These are phyloP conservation scores for Chironomus riparius DNA, from an alignment of 2,888 invertebrate genomes.

Conservation along the genomic window DNA sequence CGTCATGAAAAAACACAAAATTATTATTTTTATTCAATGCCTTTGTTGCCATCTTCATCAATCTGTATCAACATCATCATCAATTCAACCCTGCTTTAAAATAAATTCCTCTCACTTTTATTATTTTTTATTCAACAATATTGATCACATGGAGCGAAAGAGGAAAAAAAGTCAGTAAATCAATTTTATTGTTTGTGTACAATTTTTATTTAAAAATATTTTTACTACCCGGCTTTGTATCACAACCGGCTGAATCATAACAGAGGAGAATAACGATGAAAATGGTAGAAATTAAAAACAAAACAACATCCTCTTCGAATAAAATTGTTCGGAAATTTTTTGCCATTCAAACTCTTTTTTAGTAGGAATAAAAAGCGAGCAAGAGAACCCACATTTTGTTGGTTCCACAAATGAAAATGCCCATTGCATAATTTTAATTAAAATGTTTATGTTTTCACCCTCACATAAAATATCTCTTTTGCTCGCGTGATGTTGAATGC, in stretches of 20 bases:
- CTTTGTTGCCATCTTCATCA: neutral
- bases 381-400: neutral
- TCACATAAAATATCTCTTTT: neutral
- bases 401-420: neutral
- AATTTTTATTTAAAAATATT: neutral
- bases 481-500: neutral
- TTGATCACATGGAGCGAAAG: neutral
- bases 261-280: neutral
- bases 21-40: too few relatives aligned
- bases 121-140: neutral
- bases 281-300: neutral
- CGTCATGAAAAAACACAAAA: too few relatives aligned
- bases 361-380: neutral
- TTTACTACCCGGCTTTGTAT: neutral
- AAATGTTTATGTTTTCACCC: constrained; percentile 21
- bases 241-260: neutral
- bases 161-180: constrained; percentile 21
- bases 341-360: neutral
- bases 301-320: neutral
- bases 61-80: neutral
- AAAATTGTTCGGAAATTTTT: neutral
- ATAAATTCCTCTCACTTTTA: neutral
- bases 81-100: neutral
- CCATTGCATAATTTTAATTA: constrained; percentile 11
- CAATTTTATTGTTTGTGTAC: constrained; percentile 26